A percentile compares a stretch with the other conserved stretches of the same genome.
These are phyloP conservation scores for Mercenaria mercenaria DNA, from an alignment of 1,140 invertebrate species.

Conservation along the genomic window DNA sequence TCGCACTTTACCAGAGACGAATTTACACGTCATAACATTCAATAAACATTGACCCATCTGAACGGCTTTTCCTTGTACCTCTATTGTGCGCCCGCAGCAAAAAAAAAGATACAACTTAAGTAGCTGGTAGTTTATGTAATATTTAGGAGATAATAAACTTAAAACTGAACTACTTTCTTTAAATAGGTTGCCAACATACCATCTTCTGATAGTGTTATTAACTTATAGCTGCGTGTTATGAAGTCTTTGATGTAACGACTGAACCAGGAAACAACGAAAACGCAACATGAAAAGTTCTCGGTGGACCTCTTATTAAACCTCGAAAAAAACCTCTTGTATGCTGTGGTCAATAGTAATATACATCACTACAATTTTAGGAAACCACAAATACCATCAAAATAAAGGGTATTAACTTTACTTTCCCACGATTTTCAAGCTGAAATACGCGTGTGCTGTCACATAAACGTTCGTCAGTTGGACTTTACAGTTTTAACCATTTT, in stretches of 20 bases:
- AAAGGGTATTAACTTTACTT: too few species aligned
- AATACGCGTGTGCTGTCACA: too few species aligned
- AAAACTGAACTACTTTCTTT: background rate
- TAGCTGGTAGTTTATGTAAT: background rate
- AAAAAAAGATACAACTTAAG: background rate
- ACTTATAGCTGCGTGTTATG: background rate
- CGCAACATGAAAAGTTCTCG: too few species aligned
- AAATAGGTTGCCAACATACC: background rate
- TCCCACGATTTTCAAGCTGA: too few species aligned
- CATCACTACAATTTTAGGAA: too few species aligned
- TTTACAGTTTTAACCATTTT: too few species aligned
- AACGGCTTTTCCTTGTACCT: background rate
- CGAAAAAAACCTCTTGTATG: too few species aligned
- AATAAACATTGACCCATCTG: constrained; percentile 1
- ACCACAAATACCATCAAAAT: too few species aligned
- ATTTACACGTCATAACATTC: background rate
- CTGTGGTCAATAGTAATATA: too few species aligned
- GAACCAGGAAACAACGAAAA: background rate
- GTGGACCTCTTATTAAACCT: too few species aligned
- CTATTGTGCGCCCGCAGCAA: background rate
- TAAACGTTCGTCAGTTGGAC: too few species aligned
- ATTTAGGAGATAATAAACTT: background rate
- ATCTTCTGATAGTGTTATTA: background rate
- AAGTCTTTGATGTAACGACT: background rate
- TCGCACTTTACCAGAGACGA: background rate